Evolutionary conservation across 2,113 vertebrate species (phyloP), one percentile per base, ranked within the genome.

Genomic region (Synchiropus splendidus): DNA sequence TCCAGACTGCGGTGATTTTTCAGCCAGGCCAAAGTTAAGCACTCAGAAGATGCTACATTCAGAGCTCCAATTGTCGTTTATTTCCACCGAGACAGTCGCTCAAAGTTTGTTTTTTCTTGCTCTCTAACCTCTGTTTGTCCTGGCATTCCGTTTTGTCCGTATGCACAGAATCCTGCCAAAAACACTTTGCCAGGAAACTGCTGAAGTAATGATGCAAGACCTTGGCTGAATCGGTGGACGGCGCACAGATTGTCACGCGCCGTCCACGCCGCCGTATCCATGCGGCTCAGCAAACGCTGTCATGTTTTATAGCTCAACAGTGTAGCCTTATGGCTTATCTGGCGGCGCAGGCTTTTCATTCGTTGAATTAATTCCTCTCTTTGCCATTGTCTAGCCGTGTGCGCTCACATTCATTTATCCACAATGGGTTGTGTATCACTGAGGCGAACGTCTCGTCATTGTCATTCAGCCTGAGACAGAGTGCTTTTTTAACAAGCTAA

Each of bases 391-490:
- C 81, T 80, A 70, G 56, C 65, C 48, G 38, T 43, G 33, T 60
- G 61, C 71, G 77, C 74, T 62, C 71, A 60, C 65, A 64, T 75
- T 77, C 50, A 74, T 75, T 67, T 73, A 78, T 71, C 78, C 79
- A 51, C 67, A 65, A 74, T 62, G 63, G 67, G 64, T 65, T 53
- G 72, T 40, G 42, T 47, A 57, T 55, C n/a, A 30, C 27, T 58
- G 43, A 66, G 66, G 68, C 61, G 49, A 55, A 58, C 63, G 51
- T 41, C 67, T 80, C 56, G 33, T 74, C 67, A 67, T 79, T 74
- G 79, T 78, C 70, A 74, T 80, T 78, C 79, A 72, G 67, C 64
- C 36, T 54, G 49, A 76, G 72, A 72, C 51, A 15, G 54, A 68
- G 67, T 54, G 58, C 50, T 21, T 61, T 57, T 64, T 78, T 75